Percentiles rank a stretch among this genome's conserved stretches.
Evolutionary conservation across 1,140 invertebrate species (phyloP).

Genomic region (Trialeurodes vaporariorum): DNA sequence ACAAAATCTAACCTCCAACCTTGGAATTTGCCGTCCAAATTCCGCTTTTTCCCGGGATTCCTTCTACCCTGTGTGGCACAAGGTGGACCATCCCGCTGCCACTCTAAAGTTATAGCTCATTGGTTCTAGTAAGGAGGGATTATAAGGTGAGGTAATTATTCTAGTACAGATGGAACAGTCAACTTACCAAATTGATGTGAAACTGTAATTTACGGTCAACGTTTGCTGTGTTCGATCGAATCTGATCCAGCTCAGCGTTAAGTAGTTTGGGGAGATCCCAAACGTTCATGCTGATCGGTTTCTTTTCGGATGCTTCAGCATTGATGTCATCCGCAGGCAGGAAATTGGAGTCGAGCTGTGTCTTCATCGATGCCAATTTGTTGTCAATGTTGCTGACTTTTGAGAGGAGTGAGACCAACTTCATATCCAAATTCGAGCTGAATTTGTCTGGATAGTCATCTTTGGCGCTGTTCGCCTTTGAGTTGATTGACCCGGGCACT

Average conservation of each 20-base stretch:
- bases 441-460: constrained; percentile 3
- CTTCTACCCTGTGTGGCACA: no score
- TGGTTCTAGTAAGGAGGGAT: no score
- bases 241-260: constrained; percentile 59
- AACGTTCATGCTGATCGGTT: constrained; percentile 57
- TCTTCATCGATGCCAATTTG: constrained; percentile 62
- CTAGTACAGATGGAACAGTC: no score
- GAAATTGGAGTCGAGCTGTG: constrained; percentile 68
- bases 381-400: constrained; percentile 69
- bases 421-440: constrained; percentile 41
- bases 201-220: constrained; percentile 73
- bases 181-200: constrained; percentile 70
- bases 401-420: constrained; percentile 53
- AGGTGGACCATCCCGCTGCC: no score
- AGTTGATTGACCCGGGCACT: constrained; percentile 13
- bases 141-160: no score
- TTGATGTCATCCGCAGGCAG: constrained; percentile 69
- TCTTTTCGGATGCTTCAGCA: constrained; percentile 72
- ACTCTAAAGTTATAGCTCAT: no score
- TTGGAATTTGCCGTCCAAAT: no score
- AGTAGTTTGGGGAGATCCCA: constrained; percentile 65
- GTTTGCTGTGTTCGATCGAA: constrained; percentile 56
- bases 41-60: no score
- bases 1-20: no score
- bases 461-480: constrained; percentile 22